Percentiles rank a stretch among this genome's conserved stretches.
phyloP scores from a whole-genome alignment of 1,140 invertebrate species.

The Listronotus oregonensis region DNA sequence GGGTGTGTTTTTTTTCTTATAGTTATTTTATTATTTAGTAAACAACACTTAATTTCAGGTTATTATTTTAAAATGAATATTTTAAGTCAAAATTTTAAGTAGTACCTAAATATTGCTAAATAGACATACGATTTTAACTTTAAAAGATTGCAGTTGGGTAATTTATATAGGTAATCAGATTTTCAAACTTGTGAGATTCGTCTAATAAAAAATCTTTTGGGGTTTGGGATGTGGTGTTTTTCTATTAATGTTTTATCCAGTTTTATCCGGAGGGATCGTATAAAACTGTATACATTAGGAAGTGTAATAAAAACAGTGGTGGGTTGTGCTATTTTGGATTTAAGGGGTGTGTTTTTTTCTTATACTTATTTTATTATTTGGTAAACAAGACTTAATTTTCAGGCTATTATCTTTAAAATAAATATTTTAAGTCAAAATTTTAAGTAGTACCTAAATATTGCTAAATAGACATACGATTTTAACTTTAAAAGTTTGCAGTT shows the following conservation, averaged over 20 bases:
- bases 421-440: constrained; percentile 3
- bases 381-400: too few relatives aligned
- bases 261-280: too few relatives aligned
- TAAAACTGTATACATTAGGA: too few relatives aligned
- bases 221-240: neutral
- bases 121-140: constrained; percentile 5
- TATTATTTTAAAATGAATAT: constrained; percentile 10
- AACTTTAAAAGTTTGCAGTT: constrained; percentile 5
- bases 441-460: neutral
- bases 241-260: too few relatives aligned
- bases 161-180: constrained; percentile 10
- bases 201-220: constrained; percentile 12
- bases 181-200: neutral
- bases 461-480: neutral
- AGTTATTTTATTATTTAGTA: too few relatives aligned
- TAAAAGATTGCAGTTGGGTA: constrained; percentile 5
- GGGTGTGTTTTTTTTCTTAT: too few relatives aligned
- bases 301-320: too few relatives aligned
- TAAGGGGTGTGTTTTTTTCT: too few relatives aligned
- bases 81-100: neutral
- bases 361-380: too few relatives aligned
- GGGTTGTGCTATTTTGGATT: too few relatives aligned
- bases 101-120: neutral
- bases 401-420: too few relatives aligned
- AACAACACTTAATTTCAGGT: too few relatives aligned